Conservation (phyloP, 2,113 vertebrate genomes). For the Oncorhynchus gorbuscha region DNA sequence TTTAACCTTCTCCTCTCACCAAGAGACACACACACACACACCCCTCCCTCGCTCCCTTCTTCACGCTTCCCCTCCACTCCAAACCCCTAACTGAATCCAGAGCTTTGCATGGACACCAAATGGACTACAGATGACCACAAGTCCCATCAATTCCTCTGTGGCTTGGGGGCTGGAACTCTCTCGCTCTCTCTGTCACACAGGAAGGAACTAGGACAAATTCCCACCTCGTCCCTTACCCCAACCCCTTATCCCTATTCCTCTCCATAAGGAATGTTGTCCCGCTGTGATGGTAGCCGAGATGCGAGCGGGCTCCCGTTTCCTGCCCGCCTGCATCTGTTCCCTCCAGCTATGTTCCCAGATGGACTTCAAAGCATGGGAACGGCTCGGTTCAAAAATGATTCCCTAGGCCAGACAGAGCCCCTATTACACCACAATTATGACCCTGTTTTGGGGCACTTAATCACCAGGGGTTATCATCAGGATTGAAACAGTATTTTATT, state of each 20-base stretch:
- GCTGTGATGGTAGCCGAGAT: conserved; percentile 63
- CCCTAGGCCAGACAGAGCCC: conserved; percentile 16
- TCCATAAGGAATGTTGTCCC: conserved; percentile 69
- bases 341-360: conserved; percentile 64
- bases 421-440: conserved; percentile 44
- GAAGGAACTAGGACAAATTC: conserved; percentile 55
- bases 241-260: conserved; percentile 45
- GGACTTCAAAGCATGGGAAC: conserved; percentile 64
- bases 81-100: conserved; percentile 59
- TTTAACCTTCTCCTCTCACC: background rate
- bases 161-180: conserved; percentile 25
- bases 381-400: conserved; percentile 34
- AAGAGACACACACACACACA: background rate
- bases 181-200: conserved; percentile 48
- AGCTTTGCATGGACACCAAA: conserved; percentile 25
- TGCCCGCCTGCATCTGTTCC: conserved; percentile 61
- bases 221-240: conserved; percentile 32
- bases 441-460: conserved; percentile 19
- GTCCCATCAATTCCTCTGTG: conserved; percentile 15
- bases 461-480: conserved; percentile 21
- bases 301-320: conserved; percentile 64
- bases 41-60: conserved; percentile 13
- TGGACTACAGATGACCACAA: conserved; percentile 47
- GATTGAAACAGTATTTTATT: conserved; percentile 21
- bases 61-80: conserved; percentile 9